Conservation (phyloP, 2,113 vertebrate genomes). For the Misgurnus mizolepis region DNA sequence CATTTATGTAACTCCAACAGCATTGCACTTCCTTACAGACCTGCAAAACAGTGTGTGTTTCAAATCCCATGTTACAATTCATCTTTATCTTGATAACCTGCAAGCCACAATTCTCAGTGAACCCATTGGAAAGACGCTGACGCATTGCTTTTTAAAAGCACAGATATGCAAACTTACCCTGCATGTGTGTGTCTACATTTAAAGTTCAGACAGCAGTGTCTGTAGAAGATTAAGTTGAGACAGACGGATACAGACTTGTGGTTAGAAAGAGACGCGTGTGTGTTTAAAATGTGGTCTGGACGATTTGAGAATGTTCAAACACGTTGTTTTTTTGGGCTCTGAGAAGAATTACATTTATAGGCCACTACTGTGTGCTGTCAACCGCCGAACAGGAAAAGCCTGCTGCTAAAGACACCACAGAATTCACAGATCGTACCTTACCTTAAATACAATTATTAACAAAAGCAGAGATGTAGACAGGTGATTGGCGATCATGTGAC, state of each 20-base stretch:
- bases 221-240: constrained; percentile 42
- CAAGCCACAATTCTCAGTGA: constrained; percentile 36
- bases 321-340: neutral
- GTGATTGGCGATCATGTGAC: constrained; percentile 1
- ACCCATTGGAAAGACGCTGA: constrained; percentile 47
- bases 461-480: constrained; percentile 6
- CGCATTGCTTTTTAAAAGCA: constrained; percentile 34
- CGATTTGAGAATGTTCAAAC: neutral
- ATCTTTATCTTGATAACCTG: constrained; percentile 24
- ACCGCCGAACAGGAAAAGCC: neutral
- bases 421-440: neutral
- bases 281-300: neutral
- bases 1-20: constrained; percentile 67
- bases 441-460: constrained; percentile 12
- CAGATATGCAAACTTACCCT: neutral
- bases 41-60: neutral
- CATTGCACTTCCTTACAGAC: constrained; percentile 23
- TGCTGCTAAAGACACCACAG: neutral
- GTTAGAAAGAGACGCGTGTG: neutral
- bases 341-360: neutral
- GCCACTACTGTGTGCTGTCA: neutral
- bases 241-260: constrained; percentile 36
- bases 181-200: neutral
- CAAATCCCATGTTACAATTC: neutral
- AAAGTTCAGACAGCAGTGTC: constrained; percentile 2